Evolutionary conservation across 64 coral and sea anemone genomes (phyloP).

Genomic region (Trachythela sp.): DNA sequence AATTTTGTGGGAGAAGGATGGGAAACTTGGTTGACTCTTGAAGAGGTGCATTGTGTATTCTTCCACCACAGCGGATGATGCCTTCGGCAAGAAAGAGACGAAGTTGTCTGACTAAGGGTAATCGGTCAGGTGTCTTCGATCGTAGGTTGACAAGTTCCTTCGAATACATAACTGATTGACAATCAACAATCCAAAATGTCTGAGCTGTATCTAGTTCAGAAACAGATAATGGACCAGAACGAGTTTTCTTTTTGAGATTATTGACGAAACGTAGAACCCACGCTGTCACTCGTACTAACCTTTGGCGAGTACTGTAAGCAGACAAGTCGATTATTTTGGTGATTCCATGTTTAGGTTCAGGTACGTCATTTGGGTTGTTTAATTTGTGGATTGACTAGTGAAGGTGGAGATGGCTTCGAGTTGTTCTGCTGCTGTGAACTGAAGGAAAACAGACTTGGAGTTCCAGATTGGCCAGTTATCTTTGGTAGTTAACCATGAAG

Average conservation of each 20-base stretch:
- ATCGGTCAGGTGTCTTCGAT: not conserved
- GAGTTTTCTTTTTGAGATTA: not conserved
- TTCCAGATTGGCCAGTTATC: not conserved
- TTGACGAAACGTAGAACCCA: not conserved
- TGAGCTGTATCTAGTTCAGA: not conserved
- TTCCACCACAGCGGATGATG: not conserved
- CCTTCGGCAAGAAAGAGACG: not conserved
- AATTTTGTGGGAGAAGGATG: not conserved
- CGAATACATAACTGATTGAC: not conserved
- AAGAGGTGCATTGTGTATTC: not conserved
- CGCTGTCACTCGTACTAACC: not conserved
- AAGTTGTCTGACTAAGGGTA: not conserved
- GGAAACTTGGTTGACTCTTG: not conserved
- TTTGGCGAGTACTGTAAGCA: not conserved
- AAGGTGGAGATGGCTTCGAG: not conserved
- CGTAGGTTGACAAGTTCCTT: not conserved
- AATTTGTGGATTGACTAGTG: too few relatives aligned
- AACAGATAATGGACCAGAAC: not conserved
- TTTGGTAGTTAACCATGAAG: not conserved
- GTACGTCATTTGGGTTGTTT: not conserved
- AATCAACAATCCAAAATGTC: not conserved
- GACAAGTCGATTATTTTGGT: not conserved
- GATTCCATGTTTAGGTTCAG: not conserved
- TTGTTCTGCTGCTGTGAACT: not conserved
- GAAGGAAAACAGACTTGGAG: not conserved